Evolutionary conservation across 2,797 vertebrate species (phyloP).

Genomic region (Artibeus jamaicensis): DNA sequence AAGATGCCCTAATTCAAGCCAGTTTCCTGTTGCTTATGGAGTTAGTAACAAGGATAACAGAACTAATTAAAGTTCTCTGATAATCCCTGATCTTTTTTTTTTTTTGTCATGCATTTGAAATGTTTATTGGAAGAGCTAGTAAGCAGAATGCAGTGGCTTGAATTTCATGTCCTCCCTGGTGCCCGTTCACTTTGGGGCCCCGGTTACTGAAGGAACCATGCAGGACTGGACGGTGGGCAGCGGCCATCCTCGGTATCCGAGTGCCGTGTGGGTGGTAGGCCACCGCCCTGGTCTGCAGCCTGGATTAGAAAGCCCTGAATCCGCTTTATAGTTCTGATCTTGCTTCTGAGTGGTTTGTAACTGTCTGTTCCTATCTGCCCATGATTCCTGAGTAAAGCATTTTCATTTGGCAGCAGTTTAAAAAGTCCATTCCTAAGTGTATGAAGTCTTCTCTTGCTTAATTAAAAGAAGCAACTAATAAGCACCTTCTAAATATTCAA

Average conservation of each 20-base stretch:
- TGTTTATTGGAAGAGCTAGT: not conserved
- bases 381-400: not conserved
- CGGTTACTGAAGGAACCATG: not conserved
- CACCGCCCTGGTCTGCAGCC: not conserved
- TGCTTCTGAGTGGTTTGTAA: not conserved
- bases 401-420: not conserved
- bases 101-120: not conserved
- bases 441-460: not conserved
- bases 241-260: fast-evolving
- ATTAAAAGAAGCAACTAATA: not conserved
- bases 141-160: not conserved
- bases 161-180: not conserved
- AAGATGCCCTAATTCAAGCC: not conserved
- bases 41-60: conserved; percentile 18
- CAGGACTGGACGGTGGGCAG: not conserved
- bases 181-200: not conserved
- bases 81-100: conserved; percentile 1
- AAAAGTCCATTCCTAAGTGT: not conserved
- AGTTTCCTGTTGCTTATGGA: not conserved
- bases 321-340: not conserved
- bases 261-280: not conserved
- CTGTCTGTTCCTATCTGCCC: not conserved
- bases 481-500: not conserved
- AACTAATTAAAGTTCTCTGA: conserved; percentile 39
- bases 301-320: not conserved